Evolutionary conservation across 64 coral and sea anemone genomes (phyloP), one percentile per base, ranked within the genome.

Genomic region (Actinia equina): DNA sequence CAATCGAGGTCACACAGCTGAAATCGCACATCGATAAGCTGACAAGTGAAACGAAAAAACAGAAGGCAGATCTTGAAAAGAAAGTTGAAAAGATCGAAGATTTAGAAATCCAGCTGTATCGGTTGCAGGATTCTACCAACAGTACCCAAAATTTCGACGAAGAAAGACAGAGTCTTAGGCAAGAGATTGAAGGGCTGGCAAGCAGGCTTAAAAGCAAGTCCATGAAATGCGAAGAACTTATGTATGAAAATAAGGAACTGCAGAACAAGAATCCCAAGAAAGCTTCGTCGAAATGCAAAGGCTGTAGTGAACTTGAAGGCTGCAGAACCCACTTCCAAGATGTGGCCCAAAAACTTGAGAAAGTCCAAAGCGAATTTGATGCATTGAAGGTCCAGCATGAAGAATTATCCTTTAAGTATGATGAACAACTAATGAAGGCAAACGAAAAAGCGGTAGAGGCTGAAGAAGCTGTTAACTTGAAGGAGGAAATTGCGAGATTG

Each of bases 21-120:
- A 70, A 41, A n/a, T 56, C 89, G 0, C 71, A 90, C 53, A 58
- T 90, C 41, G 83, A 85, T 44, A 85, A 85, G 42, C 63, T 90
- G 27, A 77, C 82, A 10, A 59, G 63, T 5, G 89, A 90, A 11
- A 90, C 53, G 19, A 90, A 85, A 70, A 84, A 90, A 59, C 70
- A 79, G 67, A 83, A 65, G 46, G 54, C 59, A 7, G 71, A 26
- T 16, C 52, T 90, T 11, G 69, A 90, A 17, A 90, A 85, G 41
- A 90, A 90, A 83, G 69, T 77, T 17, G 77, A 59, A 13, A 90
- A 90, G 23, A 85, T 90, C 18, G 81, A 84, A 25, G 30, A 85
- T 17, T 43, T 90, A 8, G 82, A 90, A 37, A 52, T 52, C 18
- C 78, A 37, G 43, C 17, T 81, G 78, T 18, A 22, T 37, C 43